Conservation (phyloP, 1,140 invertebrate species). For the Drosophila mojavensis region DNA sequence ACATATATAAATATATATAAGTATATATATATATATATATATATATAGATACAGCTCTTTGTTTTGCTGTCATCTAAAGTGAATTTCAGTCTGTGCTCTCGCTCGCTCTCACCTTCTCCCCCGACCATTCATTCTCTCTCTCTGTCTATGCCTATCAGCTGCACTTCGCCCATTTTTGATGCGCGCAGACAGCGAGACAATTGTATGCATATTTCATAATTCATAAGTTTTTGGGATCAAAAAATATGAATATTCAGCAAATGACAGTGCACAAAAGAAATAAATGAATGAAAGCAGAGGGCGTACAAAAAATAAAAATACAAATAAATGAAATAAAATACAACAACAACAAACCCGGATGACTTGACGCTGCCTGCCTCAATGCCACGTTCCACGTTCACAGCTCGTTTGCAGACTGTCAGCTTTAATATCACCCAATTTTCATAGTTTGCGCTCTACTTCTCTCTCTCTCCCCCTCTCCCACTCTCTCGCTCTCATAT, state of each 20-base stretch:
- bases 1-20: neutral
- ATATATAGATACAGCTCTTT: neutral
- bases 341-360: neutral
- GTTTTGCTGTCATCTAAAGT: conserved; percentile 37
- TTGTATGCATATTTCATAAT: conserved; percentile 80
- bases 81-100: conserved; percentile 5
- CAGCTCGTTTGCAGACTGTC: conserved; percentile 18
- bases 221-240: conserved; percentile 74
- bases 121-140: neutral
- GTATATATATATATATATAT: conserved; percentile 36
- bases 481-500: neutral
- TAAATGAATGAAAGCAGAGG: neutral
- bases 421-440: conserved; percentile 42
- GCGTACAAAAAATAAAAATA: conserved; percentile 7
- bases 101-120: conserved; percentile 12
- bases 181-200: conserved; percentile 41
- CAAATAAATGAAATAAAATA: too few relatives aligned
- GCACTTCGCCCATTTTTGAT: neutral
- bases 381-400: neutral
- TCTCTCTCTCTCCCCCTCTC: neutral
- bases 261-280: conserved; percentile 51
- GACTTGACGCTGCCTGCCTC: neutral
- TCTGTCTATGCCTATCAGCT: conserved; percentile 16
- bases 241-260: conserved; percentile 71
- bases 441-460: neutral